Conservation (phyloP, 1,140 invertebrate genomes). For the Zophobas morio region DNA sequence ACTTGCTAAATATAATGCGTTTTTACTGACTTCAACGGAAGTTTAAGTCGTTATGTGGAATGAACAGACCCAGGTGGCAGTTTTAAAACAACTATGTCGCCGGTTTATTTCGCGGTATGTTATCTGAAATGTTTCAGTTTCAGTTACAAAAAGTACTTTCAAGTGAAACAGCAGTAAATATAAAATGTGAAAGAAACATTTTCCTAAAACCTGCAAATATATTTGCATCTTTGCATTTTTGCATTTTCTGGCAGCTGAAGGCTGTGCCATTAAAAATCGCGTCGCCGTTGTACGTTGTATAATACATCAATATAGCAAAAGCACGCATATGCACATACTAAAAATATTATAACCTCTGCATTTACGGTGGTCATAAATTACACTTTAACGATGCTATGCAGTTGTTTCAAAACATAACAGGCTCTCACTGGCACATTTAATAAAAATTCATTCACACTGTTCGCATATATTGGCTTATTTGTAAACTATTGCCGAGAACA, state of each 20-base stretch:
- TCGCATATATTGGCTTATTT: constrained; percentile 43
- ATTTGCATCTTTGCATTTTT: background rate
- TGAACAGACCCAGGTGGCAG: constrained; percentile 51
- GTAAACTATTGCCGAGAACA: constrained; percentile 30
- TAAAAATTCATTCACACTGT: constrained; percentile 41
- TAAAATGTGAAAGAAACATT: no score
- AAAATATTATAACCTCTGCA: constrained; percentile 66
- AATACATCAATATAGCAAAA: constrained; percentile 57
- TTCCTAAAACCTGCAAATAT: no score
- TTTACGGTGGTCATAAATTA: constrained; percentile 65
- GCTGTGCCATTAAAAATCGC: constrained; percentile 28
- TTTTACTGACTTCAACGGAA: constrained; percentile 52
- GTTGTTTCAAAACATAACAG: constrained; percentile 65
- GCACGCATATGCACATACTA: constrained; percentile 64
- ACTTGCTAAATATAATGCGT: constrained; percentile 53
- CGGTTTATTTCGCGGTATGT: constrained; percentile 38
- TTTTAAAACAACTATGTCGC: constrained; percentile 47
- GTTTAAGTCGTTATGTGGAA: constrained; percentile 51
- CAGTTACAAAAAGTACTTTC: background rate
- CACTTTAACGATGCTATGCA: constrained; percentile 65
- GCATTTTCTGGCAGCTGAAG: constrained; percentile 18
- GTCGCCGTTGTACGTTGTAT: constrained; percentile 27
- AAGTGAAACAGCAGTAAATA: background rate
- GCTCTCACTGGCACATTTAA: constrained; percentile 39
- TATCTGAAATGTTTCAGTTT: constrained; percentile 38